Conservation (phyloP, 2,113 vertebrate species). For the Rallus limicola region DNA sequence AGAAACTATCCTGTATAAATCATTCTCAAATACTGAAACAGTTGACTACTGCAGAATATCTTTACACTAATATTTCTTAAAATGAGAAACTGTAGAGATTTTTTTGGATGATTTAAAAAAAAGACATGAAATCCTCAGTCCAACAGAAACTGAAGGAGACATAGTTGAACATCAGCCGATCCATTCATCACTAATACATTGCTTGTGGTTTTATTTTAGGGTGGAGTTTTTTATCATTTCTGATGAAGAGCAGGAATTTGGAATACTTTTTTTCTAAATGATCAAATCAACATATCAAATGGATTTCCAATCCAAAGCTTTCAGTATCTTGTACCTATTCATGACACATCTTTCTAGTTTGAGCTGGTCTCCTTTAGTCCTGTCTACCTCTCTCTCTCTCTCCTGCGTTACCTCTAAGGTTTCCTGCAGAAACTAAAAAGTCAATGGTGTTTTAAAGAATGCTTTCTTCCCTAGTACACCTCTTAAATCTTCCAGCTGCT, state of each 20-base stretch:
- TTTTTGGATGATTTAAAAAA: background rate
- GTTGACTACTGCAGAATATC: background rate
- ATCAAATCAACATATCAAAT: slow-evolving; percentile 1
- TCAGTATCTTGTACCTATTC: background rate
- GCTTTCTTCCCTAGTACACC: slow-evolving; percentile 19
- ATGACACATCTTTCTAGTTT: background rate
- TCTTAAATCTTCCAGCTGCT: slow-evolving; percentile 43
- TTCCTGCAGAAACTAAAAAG: slow-evolving; percentile 34
- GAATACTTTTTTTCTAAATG: background rate
- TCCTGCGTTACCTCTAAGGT: background rate
- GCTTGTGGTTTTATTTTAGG: accelerated
- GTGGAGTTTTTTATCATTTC: background rate
- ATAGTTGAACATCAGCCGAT: background rate
- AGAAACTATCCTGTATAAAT: background rate
- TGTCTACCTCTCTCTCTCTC: background rate
- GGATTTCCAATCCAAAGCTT: background rate
- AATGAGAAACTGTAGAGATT: background rate
- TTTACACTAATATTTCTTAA: background rate
- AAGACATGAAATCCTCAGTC: background rate
- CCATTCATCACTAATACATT: background rate
- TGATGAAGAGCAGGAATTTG: background rate
- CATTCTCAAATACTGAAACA: background rate
- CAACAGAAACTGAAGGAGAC: background rate
- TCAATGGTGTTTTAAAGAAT: background rate
- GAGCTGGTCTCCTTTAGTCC: background rate